Evolutionary conservation across 2,797 vertebrate species (phyloP).

Genomic region (Sitta carolinensis): DNA sequence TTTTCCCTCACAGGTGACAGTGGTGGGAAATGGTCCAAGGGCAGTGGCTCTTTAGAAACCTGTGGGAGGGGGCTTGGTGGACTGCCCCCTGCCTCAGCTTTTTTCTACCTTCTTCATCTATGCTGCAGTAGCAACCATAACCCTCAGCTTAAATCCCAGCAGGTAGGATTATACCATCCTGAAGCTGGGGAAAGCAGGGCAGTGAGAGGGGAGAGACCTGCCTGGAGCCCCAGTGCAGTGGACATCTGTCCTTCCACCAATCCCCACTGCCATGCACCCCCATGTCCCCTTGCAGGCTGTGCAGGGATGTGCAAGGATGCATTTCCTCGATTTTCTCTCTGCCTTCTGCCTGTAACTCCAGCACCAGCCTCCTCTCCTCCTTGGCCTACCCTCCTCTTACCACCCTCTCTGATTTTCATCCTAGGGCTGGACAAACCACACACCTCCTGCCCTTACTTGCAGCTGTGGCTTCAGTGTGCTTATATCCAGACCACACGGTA

Average conservation of each 20-base stretch:
- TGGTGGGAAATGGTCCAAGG: neutral
- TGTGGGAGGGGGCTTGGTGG: neutral
- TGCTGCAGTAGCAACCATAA: neutral
- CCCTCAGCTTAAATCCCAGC: neutral
- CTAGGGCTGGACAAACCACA: neutral
- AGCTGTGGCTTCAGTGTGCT: rapidly evolving
- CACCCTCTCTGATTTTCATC: rapidly evolving
- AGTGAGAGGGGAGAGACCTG: neutral
- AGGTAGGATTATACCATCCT: neutral
- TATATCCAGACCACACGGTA: neutral
- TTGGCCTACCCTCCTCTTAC: neutral
- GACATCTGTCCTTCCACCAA: neutral
- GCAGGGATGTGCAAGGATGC: neutral
- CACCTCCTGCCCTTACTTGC: neutral
- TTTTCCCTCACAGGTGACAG: neutral
- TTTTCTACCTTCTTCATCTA: neutral
- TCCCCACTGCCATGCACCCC: neutral
- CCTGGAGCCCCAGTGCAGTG: neutral
- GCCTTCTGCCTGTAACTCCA: neutral
- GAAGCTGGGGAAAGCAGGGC: neutral
- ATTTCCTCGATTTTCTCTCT: neutral
- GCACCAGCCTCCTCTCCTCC: neutral
- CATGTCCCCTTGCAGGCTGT: neutral
- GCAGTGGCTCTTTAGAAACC: neutral
- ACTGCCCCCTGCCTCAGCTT: neutral